A percentile compares a stretch with the other conserved stretches of the same genome.
These are phyloP conservation scores for Austrolebias charrua DNA, from an alignment of 2,797 vertebrate genomes.

Conservation along the genomic window DNA sequence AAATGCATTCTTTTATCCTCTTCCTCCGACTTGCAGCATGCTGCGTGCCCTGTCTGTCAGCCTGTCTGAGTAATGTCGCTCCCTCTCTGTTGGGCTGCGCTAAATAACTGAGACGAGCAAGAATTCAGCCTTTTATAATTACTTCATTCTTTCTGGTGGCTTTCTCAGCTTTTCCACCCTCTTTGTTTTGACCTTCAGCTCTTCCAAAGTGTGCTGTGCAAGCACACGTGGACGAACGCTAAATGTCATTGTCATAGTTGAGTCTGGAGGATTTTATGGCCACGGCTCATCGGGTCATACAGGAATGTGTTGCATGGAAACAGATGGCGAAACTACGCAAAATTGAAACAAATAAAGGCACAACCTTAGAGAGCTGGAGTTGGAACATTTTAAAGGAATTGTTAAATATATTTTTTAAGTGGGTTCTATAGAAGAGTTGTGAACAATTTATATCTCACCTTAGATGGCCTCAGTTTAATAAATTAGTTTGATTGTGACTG, in stretches of 20 bases:
- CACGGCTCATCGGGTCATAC: constrained; percentile 13
- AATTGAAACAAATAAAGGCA: constrained; percentile 27
- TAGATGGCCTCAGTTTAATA: no score
- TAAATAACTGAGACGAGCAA: constrained; percentile 41
- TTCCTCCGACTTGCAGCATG: constrained; percentile 50
- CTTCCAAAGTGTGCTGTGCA: constrained; percentile 52
- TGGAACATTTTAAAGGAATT: neutral
- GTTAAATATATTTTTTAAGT: no score
- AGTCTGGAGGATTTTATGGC: constrained; percentile 66
- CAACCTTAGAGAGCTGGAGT: constrained; percentile 24
- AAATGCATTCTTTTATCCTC: constrained; percentile 70
- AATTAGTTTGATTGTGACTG: no score
- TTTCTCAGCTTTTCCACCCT: constrained; percentile 38
- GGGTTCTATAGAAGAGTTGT: no score
- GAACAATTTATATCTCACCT: no score
- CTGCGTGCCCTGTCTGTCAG: constrained; percentile 31
- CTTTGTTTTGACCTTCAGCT: constrained; percentile 58
- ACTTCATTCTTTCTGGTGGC: constrained; percentile 38
- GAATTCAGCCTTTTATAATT: constrained; percentile 39
- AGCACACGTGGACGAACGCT: constrained; percentile 37
- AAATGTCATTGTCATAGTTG: constrained; percentile 73
- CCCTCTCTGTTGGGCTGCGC: constrained; percentile 14
- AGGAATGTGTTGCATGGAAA: constrained; percentile 57
- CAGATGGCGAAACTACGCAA: constrained; percentile 25
- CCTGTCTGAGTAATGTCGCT: constrained; percentile 26